Conservation (phyloP, 37 sponge, comb jelly and placozoan species). For the Mnemiopsis leidyi region DNA sequence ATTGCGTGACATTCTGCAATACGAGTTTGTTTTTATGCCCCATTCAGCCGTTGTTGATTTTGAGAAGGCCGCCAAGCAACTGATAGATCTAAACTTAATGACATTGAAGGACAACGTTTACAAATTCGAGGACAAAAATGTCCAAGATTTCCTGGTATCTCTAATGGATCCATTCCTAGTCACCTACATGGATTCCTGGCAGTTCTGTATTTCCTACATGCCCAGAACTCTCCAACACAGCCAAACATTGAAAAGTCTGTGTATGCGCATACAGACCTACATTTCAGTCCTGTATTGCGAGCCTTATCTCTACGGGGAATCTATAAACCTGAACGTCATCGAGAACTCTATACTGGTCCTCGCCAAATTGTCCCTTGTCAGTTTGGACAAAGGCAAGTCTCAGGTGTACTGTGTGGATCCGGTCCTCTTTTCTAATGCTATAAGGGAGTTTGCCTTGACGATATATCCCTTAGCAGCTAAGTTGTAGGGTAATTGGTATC, state of each 20-base stretch:
- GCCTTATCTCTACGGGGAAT: not conserved
- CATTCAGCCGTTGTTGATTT: not conserved
- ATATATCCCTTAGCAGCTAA: not conserved
- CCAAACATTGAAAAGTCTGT: not conserved
- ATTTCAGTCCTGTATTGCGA: not conserved
- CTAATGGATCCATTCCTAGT: not conserved
- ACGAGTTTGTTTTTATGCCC: conserved; percentile 24
- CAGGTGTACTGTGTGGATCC: not conserved
- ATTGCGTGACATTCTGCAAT: not conserved
- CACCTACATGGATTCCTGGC: not conserved
- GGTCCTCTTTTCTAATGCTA: not conserved
- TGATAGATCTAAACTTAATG: not conserved
- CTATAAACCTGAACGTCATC: not conserved
- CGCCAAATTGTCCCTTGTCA: not conserved
- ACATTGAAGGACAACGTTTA: too few relatives aligned
- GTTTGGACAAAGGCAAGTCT: not conserved
- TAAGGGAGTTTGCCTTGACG: not conserved
- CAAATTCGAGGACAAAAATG: not conserved
- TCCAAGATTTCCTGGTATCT: not conserved
- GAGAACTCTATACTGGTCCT: not conserved
- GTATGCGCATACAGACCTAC: not conserved
- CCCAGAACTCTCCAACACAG: not conserved
- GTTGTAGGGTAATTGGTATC: too few relatives aligned
- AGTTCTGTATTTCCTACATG: not conserved
- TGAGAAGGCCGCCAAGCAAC: not conserved